phyloP scores from a whole-genome alignment of 2,888 invertebrate genomes.

The Phorcus lineatus region DNA sequence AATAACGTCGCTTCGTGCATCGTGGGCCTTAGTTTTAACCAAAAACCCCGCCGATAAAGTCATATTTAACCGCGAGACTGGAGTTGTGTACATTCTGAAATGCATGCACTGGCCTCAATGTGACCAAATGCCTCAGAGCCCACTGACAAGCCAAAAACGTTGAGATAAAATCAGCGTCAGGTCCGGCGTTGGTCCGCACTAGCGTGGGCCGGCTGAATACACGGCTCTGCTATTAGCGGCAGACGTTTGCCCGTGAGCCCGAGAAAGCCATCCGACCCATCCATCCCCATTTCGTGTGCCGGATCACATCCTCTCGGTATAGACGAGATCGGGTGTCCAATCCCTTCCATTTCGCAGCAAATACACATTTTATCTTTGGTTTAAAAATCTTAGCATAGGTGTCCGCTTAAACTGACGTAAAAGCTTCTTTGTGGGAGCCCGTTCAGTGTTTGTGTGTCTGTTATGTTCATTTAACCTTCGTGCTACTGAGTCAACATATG shows the following conservation, averaged over 20 bases:
- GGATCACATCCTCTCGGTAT: slow-evolving; percentile 1
- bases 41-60: slow-evolving; percentile 25
- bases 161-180: neutral
- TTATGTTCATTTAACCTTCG: slow-evolving; percentile 8
- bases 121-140: neutral
- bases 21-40: neutral
- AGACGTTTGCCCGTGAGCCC: neutral
- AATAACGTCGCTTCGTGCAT: slow-evolving; percentile 19
- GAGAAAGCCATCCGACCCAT: neutral
- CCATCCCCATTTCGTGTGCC: neutral
- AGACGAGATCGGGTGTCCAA: slow-evolving; percentile 3
- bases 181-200: neutral
- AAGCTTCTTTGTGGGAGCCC: neutral
- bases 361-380: slow-evolving; percentile 23
- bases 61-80: slow-evolving; percentile 26
- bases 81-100: slow-evolving; percentile 22
- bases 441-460: slow-evolving; percentile 2
- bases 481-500: neutral
- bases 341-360: slow-evolving; percentile 14
- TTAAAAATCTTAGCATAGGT: slow-evolving; percentile 14
- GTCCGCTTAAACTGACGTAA: slow-evolving; percentile 11
- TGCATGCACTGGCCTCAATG: neutral
- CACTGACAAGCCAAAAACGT: neutral
- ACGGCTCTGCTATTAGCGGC: neutral
- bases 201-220: neutral